Evolutionary conservation across 2,113 vertebrate species (phyloP).

Genomic region (Cochlearius cochlearius): DNA sequence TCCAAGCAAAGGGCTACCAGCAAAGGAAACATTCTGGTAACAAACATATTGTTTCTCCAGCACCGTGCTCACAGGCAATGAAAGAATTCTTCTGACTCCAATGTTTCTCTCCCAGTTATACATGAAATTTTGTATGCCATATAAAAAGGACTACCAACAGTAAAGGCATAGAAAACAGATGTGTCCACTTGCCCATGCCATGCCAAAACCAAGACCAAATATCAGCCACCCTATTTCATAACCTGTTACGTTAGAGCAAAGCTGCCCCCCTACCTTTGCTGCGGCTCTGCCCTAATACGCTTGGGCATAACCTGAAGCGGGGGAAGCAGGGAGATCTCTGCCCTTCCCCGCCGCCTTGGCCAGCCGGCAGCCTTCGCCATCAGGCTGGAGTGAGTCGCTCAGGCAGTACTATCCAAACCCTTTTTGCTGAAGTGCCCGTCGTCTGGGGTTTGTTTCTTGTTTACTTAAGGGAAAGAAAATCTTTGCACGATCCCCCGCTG

Average conservation of each 20-base stretch:
- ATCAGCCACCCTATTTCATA: not conserved
- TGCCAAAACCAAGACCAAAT: not conserved
- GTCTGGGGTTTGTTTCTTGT: not conserved
- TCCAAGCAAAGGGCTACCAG: not conserved
- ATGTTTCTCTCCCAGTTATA: not conserved
- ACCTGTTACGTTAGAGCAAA: not conserved
- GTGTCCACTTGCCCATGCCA: not conserved
- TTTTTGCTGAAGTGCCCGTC: not conserved
- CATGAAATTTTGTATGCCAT: fast-evolving
- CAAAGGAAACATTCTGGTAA: not conserved
- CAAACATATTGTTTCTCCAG: not conserved
- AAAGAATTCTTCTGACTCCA: not conserved
- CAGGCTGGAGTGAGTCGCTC: not conserved
- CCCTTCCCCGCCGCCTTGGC: not conserved
- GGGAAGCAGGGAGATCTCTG: not conserved
- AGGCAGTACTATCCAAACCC: not conserved
- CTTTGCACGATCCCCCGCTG: not conserved
- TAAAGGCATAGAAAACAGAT: not conserved
- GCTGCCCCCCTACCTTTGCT: not conserved
- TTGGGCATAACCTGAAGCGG: not conserved
- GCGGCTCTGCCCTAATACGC: not conserved
- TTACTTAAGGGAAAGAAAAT: not conserved
- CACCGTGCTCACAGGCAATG: not conserved
- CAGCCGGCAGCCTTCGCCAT: not conserved
- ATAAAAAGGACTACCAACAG: not conserved